Percentiles rank a stretch among this genome's conserved stretches.
phyloP scores from a whole-genome alignment of 1,140 invertebrate species.

The Chironomus striatipennis region DNA sequence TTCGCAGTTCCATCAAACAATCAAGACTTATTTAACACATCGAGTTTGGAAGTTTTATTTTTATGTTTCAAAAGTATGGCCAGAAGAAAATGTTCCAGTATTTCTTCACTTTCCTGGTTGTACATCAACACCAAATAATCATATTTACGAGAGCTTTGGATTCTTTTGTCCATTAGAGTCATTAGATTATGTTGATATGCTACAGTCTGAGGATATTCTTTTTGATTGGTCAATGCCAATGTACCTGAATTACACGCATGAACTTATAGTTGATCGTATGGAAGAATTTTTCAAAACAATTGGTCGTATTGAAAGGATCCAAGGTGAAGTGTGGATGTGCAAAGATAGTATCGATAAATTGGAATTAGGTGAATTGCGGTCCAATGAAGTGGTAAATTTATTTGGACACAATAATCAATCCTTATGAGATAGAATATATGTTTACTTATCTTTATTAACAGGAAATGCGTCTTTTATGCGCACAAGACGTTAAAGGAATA shows the following conservation, averaged over 20 bases:
- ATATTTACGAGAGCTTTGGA: constrained; percentile 68
- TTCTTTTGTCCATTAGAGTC: constrained; percentile 69
- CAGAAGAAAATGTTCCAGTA: constrained; percentile 52
- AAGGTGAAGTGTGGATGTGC: constrained; percentile 67
- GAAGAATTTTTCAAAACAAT: constrained; percentile 46
- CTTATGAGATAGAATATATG: background rate
- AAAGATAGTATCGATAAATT: constrained; percentile 47
- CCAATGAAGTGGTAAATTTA: constrained; percentile 43
- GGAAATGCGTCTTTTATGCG: constrained; percentile 58
- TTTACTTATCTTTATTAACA: constrained; percentile 24
- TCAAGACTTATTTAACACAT: constrained; percentile 75
- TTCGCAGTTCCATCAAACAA: constrained; percentile 77
- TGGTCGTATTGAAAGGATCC: constrained; percentile 60
- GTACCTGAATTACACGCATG: constrained; percentile 75
- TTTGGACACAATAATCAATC: background rate
- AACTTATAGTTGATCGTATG: constrained; percentile 62
- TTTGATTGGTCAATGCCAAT: constrained; percentile 69
- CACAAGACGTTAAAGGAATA: constrained; percentile 67
- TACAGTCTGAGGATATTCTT: constrained; percentile 63
- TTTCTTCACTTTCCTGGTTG: constrained; percentile 77
- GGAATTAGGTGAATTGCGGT: constrained; percentile 48
- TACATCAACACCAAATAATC: constrained; percentile 67
- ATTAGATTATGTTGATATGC: constrained; percentile 55
- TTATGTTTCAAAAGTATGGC: constrained; percentile 78
- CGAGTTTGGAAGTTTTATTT: constrained; percentile 80